phyloP scores from a whole-genome alignment of 2,888 invertebrate species.

The Lathronympha strigana region DNA sequence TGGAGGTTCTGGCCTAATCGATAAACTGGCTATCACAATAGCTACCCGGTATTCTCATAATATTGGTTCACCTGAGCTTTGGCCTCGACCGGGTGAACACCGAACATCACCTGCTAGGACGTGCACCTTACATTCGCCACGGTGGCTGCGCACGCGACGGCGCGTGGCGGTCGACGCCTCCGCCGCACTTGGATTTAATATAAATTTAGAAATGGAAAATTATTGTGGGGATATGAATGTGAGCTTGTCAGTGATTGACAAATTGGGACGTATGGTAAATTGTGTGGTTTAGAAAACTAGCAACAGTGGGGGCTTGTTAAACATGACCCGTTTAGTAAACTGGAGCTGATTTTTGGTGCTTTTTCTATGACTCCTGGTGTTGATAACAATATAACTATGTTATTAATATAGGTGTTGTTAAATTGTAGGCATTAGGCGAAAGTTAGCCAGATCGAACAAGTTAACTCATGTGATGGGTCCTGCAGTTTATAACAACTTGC shows the following conservation, averaged over 20 bases:
- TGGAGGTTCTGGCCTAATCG: no score
- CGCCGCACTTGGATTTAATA: slow-evolving; percentile 12
- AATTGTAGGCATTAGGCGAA: no score
- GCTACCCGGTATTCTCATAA: background rate
- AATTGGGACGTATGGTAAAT: background rate
- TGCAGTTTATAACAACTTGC: no score
- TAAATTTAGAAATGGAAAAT: slow-evolving; percentile 39
- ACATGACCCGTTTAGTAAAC: no score
- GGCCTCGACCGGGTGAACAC: background rate
- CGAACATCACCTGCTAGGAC: slow-evolving; percentile 4
- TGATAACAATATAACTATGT: no score
- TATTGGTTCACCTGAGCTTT: background rate
- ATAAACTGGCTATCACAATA: no score
- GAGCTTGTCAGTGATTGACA: slow-evolving; percentile 4
- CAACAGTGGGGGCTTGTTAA: background rate
- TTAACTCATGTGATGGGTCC: no score
- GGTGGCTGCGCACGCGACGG: slow-evolving; percentile 19
- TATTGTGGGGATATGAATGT: background rate
- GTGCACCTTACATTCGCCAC: slow-evolving; percentile 7
- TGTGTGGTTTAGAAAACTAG: background rate
- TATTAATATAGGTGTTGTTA: no score
- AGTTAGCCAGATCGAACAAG: no score
- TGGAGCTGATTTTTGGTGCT: no score
- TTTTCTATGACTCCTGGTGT: no score
- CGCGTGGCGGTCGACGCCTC: slow-evolving; percentile 25